Base-by-base conservation (phyloP, 1,140 invertebrate species). In the Drosophila eugracilis region DNA sequence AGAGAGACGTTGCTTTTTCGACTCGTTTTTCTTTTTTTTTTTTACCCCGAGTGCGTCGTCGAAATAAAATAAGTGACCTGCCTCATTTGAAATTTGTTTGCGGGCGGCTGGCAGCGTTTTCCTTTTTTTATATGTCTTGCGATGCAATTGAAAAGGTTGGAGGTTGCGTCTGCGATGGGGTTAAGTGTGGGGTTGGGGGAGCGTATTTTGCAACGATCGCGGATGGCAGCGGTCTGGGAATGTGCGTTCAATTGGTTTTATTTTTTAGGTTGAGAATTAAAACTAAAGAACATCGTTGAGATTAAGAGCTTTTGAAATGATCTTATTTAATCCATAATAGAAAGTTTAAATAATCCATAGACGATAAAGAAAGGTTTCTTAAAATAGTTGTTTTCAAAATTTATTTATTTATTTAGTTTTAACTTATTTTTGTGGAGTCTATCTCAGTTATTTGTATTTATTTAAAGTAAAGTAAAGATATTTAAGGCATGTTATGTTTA, bases 81-180 rank as follows among this genome's bases (percentile, higher is more conserved):
- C 81, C 81, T 81, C 77, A 86, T 86, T 86, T 86, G 73, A 85
- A 85, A 80, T 69, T 73, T 80, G 81, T 85, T 85, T 85, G 76
- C 57, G 80, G 75, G 59, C 42, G 59, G 22, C 53, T 34, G 19
- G 41, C 53, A 78, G 22, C 37, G 17, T 54, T 54, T 66, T 67
- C 53, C 47, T 22, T 67, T 41, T 19, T 50, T 42, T 28, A n/a
- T 36, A 14, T 17, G 14, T 41, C 15, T 70, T 41, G 52, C 55
- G 57, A 80, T 81, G 62, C 69, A 77, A 53, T 59, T 36, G 50
- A 50, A 58, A 72, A 71, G 36, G 65, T 48, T 44, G 53, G 44
- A 59, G 28, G 34, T 58, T 58, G 21, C 15, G 24, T 24, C 15
- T 47, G n/a, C 9, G 14, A 21, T 9, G 15, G 55, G 28, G 5